Conservation (phyloP, 2,797 vertebrate species). For the Muraenolepis orangiensis region DNA sequence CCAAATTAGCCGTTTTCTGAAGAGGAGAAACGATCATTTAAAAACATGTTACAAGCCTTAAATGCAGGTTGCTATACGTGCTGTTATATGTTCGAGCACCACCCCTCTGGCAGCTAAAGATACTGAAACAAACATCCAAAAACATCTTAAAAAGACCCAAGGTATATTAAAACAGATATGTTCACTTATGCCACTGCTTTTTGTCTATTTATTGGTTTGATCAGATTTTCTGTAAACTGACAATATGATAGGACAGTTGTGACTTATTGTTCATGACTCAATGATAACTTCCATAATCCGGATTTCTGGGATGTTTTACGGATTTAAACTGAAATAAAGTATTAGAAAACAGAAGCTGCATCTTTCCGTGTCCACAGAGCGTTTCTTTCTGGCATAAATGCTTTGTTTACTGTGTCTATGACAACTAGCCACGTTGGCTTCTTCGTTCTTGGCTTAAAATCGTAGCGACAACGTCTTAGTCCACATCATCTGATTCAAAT, state of each 20-base stretch:
- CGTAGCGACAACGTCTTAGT: too few relatives aligned
- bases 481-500: too few relatives aligned
- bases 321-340: too few relatives aligned
- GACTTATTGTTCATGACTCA: too few relatives aligned
- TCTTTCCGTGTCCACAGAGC: too few relatives aligned
- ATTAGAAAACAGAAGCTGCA: background rate
- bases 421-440: too few relatives aligned
- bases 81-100: background rate
- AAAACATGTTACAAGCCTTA: background rate
- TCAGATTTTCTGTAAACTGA: background rate
- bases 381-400: too few relatives aligned
- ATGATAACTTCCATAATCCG: background rate
- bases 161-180: background rate
- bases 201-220: background rate
- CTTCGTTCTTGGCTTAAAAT: too few relatives aligned
- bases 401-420: too few relatives aligned
- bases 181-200: background rate
- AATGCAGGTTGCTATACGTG: background rate
- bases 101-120: background rate
- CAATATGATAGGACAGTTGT: background rate
- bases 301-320: background rate
- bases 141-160: background rate
- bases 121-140: background rate
- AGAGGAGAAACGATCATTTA: background rate
- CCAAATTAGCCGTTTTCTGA: background rate